Percentiles rank a stretch among this genome's conserved stretches.
Conservation (phyloP, 2,888 invertebrate genomes). For the Ichneumoninae sp. region DNA sequence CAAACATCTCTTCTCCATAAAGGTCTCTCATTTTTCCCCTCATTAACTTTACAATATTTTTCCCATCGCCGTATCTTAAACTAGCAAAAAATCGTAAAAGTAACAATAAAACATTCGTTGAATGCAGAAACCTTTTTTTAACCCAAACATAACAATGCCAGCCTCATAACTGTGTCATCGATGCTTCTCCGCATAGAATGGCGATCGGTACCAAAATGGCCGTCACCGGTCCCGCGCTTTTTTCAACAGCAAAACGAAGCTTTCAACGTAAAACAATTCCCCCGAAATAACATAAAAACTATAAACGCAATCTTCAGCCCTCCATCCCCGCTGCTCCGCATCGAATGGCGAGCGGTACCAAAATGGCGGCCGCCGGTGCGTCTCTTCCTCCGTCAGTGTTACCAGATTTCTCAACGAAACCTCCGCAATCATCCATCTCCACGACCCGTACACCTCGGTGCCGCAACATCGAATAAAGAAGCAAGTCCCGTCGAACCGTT, state of each 20-base stretch:
- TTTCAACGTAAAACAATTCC: not conserved
- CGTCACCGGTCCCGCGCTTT: slow-evolving; percentile 3
- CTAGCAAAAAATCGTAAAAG: too few species aligned
- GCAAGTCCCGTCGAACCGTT: slow-evolving; percentile 8
- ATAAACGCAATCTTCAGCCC: not conserved
- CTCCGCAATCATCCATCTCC: not conserved
- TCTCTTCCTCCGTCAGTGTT: not conserved
- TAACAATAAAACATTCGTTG: too few species aligned
- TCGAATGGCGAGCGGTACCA: too few species aligned
- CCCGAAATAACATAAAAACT: not conserved
- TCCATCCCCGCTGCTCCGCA: too few species aligned
- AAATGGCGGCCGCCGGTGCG: too few species aligned
- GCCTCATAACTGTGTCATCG: not conserved
- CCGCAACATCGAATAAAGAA: slow-evolving; percentile 7
- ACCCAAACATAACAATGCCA: not conserved
- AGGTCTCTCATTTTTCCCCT: too few species aligned
- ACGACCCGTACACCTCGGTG: not conserved
- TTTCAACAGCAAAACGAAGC: too few species aligned
- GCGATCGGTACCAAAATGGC: slow-evolving; percentile 64
- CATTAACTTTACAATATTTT: too few species aligned
- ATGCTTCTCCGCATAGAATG: slow-evolving; percentile 63
- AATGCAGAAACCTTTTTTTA: too few species aligned
- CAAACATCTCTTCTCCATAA: not conserved
- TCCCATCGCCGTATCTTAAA: too few species aligned
- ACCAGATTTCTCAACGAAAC: not conserved